phyloP scores from a whole-genome alignment of 2,797 vertebrate species.

The Acridotheres tristis region DNA sequence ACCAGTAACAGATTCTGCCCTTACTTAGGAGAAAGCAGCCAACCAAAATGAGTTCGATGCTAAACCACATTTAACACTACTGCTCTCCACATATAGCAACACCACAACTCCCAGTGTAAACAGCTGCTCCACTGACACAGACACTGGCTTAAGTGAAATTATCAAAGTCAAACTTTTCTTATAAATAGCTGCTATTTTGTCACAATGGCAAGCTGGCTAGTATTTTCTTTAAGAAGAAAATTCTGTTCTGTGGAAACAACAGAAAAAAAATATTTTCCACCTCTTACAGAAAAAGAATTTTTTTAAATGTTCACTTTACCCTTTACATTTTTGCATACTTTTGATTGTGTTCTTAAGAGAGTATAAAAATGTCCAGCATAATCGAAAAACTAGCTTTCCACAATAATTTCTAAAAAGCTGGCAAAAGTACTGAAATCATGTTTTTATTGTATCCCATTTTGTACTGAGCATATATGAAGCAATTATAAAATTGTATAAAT shows the following conservation, averaged over 20 bases:
- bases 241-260: background rate
- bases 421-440: background rate
- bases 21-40: constrained; percentile 29
- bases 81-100: background rate
- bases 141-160: constrained; percentile 20
- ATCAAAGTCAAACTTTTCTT: background rate
- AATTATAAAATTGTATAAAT: background rate
- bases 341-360: background rate
- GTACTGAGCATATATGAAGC: background rate
- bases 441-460: background rate
- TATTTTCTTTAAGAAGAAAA: constrained; percentile 53
- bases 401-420: background rate
- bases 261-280: constrained; percentile 23
- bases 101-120: background rate
- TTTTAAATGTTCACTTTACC: background rate
- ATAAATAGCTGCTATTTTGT: constrained; percentile 27
- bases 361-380: background rate
- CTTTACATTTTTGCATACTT: constrained; percentile 3
- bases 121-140: constrained; percentile 36
- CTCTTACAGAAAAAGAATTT: constrained; percentile 18
- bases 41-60: constrained; percentile 1
- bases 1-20: background rate
- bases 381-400: background rate
- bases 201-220: constrained; percentile 16
- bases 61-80: constrained; percentile 31